Percentiles rank a stretch among this genome's conserved stretches.
Conservation (phyloP, 2,113 vertebrate species). For the Grantiella picta region DNA sequence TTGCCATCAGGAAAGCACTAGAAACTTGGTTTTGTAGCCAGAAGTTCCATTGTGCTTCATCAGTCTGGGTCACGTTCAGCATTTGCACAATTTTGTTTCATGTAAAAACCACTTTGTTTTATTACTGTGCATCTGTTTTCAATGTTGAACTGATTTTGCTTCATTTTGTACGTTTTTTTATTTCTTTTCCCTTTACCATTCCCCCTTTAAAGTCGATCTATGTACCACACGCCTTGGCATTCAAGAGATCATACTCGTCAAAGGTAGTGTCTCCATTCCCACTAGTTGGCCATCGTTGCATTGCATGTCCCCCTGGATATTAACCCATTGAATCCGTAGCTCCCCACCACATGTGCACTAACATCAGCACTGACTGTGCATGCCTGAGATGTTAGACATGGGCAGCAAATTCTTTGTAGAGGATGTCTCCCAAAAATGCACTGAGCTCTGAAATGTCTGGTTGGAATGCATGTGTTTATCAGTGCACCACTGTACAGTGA, state of each 20-base stretch:
- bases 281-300: slow-evolving; percentile 70
- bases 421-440: neutral
- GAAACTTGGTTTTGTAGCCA: neutral
- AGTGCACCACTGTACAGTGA: neutral
- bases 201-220: slow-evolving; percentile 90
- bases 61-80: neutral
- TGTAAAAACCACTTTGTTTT: slow-evolving; percentile 24
- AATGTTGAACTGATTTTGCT: slow-evolving; percentile 80
- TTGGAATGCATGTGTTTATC: slow-evolving; percentile 47
- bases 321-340: slow-evolving; percentile 57
- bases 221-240: slow-evolving; percentile 95
- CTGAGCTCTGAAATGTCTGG: neutral
- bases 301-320: slow-evolving; percentile 59
- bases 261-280: slow-evolving; percentile 91
- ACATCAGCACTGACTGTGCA: slow-evolving; percentile 36
- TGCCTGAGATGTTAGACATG: slow-evolving; percentile 46
- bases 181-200: slow-evolving; percentile 71
- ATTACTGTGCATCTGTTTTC: slow-evolving; percentile 70
- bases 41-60: slow-evolving; percentile 13
- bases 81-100: neutral
- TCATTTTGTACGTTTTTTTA: slow-evolving; percentile 78
- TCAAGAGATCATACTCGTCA: slow-evolving; percentile 92
- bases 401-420: neutral
- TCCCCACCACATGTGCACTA: slow-evolving; percentile 59
- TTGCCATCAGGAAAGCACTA: neutral